Conservation (phyloP, 2,797 vertebrate species). For the Argyrosomus regius region DNA sequence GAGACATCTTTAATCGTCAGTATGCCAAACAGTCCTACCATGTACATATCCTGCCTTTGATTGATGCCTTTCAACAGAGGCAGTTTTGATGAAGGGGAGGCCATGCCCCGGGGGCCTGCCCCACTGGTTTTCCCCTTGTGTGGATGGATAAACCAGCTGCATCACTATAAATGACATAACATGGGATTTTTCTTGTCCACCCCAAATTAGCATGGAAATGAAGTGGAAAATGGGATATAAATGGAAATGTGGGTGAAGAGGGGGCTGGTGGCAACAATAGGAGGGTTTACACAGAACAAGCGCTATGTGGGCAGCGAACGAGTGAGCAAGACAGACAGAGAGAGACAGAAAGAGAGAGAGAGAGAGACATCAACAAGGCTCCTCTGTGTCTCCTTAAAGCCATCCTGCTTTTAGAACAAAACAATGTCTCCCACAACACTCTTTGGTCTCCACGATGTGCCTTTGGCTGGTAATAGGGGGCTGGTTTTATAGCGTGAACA, state of each 20-base stretch:
- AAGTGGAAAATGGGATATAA: slow-evolving; percentile 83
- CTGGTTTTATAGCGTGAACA: slow-evolving; percentile 42
- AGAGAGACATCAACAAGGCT: slow-evolving; percentile 78
- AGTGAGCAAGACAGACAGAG: slow-evolving; percentile 12
- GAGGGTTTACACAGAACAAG: slow-evolving; percentile 77
- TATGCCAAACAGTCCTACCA: slow-evolving; percentile 47
- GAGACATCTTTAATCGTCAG: slow-evolving; percentile 56
- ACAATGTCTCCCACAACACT: slow-evolving; percentile 65
- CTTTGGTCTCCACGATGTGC: slow-evolving; percentile 59
- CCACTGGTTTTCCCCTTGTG: slow-evolving; percentile 62
- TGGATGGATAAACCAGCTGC: slow-evolving; percentile 79
- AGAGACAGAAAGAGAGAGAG: slow-evolving; percentile 34
- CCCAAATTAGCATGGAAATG: slow-evolving; percentile 84
- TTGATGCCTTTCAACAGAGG: slow-evolving; percentile 67
- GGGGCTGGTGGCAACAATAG: slow-evolving; percentile 76
- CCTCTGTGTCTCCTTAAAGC: slow-evolving; percentile 78
- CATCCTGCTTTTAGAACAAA: slow-evolving; percentile 73
- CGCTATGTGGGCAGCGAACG: slow-evolving; percentile 56
- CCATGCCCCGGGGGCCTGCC: slow-evolving; percentile 42
- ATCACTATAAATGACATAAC: slow-evolving; percentile 82
- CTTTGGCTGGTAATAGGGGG: slow-evolving; percentile 42
- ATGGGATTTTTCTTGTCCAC: slow-evolving; percentile 74
- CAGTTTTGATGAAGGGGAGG: slow-evolving; percentile 63
- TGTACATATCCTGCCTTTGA: slow-evolving; percentile 64
- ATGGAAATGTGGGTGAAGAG: slow-evolving; percentile 81